These are phyloP conservation scores for Hypomesus transpacificus DNA, from an alignment of 2,113 vertebrate species.

Conservation along the genomic window DNA sequence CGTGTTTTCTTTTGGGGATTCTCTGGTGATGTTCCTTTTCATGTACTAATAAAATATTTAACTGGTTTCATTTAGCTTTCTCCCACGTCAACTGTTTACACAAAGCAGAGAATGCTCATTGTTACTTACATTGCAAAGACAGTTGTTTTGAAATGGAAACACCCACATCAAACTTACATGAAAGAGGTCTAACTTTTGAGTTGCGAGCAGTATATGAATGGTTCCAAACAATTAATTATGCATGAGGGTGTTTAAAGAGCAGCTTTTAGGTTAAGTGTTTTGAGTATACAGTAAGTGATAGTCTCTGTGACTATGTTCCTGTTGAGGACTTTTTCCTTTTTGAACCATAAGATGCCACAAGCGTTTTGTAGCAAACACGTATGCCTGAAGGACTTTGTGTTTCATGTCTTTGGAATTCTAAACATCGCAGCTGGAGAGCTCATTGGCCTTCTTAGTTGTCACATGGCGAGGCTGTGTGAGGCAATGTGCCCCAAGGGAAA, in stretches of 20 bases:
- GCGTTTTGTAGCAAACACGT: slow-evolving; percentile 17
- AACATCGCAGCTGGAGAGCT: not conserved
- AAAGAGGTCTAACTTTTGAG: slow-evolving; percentile 19
- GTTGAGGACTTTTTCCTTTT: slow-evolving; percentile 19
- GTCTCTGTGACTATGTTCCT: slow-evolving; percentile 21
- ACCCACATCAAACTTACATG: slow-evolving; percentile 28
- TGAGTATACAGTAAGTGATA: slow-evolving; percentile 14
- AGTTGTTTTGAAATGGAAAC: slow-evolving; percentile 28
- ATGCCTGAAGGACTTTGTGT: slow-evolving; percentile 15
- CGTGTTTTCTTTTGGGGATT: slow-evolving; percentile 30
- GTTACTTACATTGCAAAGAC: slow-evolving; percentile 26
- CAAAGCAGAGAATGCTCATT: slow-evolving; percentile 12
- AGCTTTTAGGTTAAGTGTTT: slow-evolving; percentile 43
- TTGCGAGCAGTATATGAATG: not conserved
- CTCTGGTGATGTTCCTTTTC: slow-evolving; percentile 27
- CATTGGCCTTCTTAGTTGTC: slow-evolving; percentile 11
- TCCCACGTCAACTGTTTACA: slow-evolving; percentile 27
- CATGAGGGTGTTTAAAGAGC: slow-evolving; percentile 24
- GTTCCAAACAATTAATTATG: slow-evolving; percentile 37
- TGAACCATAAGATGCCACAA: slow-evolving; percentile 13
- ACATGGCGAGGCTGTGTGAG: not conserved
- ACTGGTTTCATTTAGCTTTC: slow-evolving; percentile 38
- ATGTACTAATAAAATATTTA: slow-evolving; percentile 37
- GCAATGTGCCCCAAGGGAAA: not conserved
- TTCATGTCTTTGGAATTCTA: not conserved